These are phyloP conservation scores for Scaptomyza hsui DNA, from an alignment of 1,140 invertebrate species.

Conservation along the genomic window DNA sequence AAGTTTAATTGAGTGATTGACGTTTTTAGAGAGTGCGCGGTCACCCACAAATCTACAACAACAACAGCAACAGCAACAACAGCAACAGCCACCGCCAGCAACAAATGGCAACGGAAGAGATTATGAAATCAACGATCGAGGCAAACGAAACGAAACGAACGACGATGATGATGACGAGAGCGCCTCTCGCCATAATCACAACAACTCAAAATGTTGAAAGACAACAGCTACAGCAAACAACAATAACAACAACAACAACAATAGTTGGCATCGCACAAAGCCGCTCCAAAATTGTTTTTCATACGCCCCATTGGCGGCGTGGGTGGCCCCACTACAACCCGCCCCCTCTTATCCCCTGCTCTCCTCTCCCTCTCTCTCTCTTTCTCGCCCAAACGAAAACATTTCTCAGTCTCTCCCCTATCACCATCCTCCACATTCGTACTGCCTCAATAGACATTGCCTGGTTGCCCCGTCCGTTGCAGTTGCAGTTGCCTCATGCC, in stretches of 20 bases:
- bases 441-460: slow-evolving; percentile 19
- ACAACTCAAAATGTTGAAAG: slow-evolving; percentile 71
- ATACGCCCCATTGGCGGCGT: slow-evolving; percentile 55
- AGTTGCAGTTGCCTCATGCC: slow-evolving; percentile 31
- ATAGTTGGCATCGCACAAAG: slow-evolving; percentile 42
- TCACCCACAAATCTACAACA: slow-evolving; percentile 79
- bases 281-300: slow-evolving; percentile 37
- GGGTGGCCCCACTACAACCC: slow-evolving; percentile 26
- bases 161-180: slow-evolving; percentile 36
- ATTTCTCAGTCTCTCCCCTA: neutral
- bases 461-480: slow-evolving; percentile 1
- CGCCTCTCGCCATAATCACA: slow-evolving; percentile 73
- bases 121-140: slow-evolving; percentile 74
- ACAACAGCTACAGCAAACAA: slow-evolving; percentile 40
- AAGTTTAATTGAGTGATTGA: slow-evolving; percentile 83
- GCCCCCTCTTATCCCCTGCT: too few relatives aligned
- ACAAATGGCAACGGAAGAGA: slow-evolving; percentile 60
- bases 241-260: slow-evolving; percentile 45
- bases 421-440: slow-evolving; percentile 9
- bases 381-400: neutral
- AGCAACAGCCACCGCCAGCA: slow-evolving; percentile 36
- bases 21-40: slow-evolving; percentile 81
- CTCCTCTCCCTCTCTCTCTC: neutral
- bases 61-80: slow-evolving; percentile 62
- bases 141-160: slow-evolving; percentile 23